Evolutionary conservation across 2,113 vertebrate species (phyloP).

Genomic region (Apus apus): DNA sequence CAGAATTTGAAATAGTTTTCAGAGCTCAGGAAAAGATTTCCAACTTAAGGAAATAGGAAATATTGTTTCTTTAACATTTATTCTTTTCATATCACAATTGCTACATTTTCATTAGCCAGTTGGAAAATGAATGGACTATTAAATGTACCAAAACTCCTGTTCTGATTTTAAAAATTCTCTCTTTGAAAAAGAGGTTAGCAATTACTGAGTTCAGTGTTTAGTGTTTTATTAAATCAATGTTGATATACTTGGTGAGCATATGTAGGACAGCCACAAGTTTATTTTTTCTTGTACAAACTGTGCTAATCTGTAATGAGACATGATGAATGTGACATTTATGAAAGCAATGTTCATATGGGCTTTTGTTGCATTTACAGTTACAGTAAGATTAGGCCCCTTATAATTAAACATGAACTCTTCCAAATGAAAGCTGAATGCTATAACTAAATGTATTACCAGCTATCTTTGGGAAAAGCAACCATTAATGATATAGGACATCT

Average conservation of each 20-base stretch:
- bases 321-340: not conserved
- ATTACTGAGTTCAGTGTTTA: not conserved
- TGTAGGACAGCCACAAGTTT: not conserved
- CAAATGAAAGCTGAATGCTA: not conserved
- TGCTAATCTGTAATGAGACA: not conserved
- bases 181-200: too few relatives aligned
- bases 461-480: not conserved
- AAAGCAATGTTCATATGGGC: not conserved
- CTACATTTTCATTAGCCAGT: not conserved
- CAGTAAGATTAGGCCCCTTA: not conserved
- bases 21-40: not conserved
- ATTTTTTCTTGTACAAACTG: conserved; percentile 5
- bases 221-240: not conserved
- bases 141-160: not conserved
- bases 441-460: not conserved
- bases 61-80: not conserved
- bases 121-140: not conserved
- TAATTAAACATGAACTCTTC: not conserved
- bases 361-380: not conserved
- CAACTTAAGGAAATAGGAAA: not conserved
- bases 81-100: not conserved
- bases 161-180: not conserved
- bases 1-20: not conserved
- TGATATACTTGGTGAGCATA: not conserved
- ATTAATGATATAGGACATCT: not conserved